Percentiles rank a stretch among this genome's conserved stretches.
Evolutionary conservation across 2,797 vertebrate genomes (phyloP).

Genomic region (Crenuchus spilurus): DNA sequence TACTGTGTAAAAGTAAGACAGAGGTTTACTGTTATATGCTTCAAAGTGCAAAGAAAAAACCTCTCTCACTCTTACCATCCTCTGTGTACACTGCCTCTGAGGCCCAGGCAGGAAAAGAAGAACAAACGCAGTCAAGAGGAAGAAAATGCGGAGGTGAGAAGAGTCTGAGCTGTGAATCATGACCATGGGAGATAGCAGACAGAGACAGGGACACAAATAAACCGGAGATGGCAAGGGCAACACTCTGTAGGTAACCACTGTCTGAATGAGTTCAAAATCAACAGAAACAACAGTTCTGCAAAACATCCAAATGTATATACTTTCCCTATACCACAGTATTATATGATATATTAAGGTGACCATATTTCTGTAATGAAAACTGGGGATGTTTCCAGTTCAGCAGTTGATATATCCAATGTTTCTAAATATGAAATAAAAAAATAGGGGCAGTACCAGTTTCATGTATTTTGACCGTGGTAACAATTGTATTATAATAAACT

Average conservation of each 20-base stretch:
- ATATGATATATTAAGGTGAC: too few species aligned
- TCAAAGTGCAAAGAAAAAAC: neutral
- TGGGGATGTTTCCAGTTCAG: too few species aligned
- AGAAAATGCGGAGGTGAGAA: slow-evolving; percentile 26
- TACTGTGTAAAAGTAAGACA: neutral
- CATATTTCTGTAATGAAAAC: too few species aligned
- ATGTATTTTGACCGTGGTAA: too few species aligned
- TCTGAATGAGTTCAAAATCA: slow-evolving; percentile 20
- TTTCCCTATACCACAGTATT: too few species aligned
- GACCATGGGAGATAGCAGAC: neutral
- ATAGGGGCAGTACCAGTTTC: too few species aligned
- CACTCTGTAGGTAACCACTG: slow-evolving; percentile 4
- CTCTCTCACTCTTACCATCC: neutral
- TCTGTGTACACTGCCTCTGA: neutral
- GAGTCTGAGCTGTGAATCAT: slow-evolving; percentile 6
- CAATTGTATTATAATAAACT: too few species aligned
- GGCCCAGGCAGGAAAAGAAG: neutral
- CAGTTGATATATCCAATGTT: too few species aligned
- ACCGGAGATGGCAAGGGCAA: slow-evolving; percentile 21
- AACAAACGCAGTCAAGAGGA: neutral
- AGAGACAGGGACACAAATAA: slow-evolving; percentile 37
- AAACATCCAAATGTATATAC: neutral
- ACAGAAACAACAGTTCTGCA: neutral
- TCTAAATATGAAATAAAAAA: too few species aligned
- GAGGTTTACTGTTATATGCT: too few species aligned